Percentiles rank a stretch among this genome's conserved stretches.
phyloP scores from a whole-genome alignment of 1,140 invertebrate genomes.

The Hycleus phaleratus region DNA sequence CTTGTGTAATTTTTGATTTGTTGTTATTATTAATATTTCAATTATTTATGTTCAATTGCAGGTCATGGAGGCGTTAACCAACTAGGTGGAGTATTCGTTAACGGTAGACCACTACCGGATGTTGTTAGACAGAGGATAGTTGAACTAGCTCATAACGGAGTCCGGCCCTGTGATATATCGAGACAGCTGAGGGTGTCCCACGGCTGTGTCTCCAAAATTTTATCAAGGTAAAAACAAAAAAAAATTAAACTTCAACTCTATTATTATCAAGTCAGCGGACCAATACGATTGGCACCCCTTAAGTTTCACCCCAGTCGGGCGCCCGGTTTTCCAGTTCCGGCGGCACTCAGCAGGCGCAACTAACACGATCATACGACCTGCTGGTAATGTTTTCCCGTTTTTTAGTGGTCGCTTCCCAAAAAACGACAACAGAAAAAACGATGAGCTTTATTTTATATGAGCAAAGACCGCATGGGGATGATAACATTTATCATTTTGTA shows the following conservation, averaged over 20 bases:
- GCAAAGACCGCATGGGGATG: slow-evolving; percentile 33
- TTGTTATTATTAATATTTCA: slow-evolving; percentile 2
- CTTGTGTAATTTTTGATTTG: too few species aligned
- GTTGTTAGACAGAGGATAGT: slow-evolving; percentile 92
- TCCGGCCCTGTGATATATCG: slow-evolving; percentile 90
- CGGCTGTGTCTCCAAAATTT: slow-evolving; percentile 90
- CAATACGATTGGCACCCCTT: too few species aligned
- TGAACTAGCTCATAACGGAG: slow-evolving; percentile 90
- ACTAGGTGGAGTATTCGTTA: slow-evolving; percentile 92
- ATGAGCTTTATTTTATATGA: slow-evolving; percentile 31
- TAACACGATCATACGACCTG: slow-evolving; percentile 38
- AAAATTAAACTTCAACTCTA: too few species aligned
- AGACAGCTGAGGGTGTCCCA: slow-evolving; percentile 84
- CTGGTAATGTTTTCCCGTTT: slow-evolving; percentile 40
- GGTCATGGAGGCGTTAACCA: slow-evolving; percentile 75
- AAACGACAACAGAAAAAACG: slow-evolving; percentile 16
- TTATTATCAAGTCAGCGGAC: too few species aligned
- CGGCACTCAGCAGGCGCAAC: slow-evolving; percentile 26
- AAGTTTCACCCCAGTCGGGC: not conserved
- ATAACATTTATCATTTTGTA: slow-evolving; percentile 32
- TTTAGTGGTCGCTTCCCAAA: slow-evolving; percentile 28
- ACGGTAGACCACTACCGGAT: slow-evolving; percentile 90
- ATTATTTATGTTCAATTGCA: slow-evolving; percentile 15
- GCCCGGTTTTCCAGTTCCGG: slow-evolving; percentile 27
- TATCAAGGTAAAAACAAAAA: slow-evolving; percentile 65